phyloP scores from a whole-genome alignment of 2,797 vertebrate species.

The Antrozous pallidus region DNA sequence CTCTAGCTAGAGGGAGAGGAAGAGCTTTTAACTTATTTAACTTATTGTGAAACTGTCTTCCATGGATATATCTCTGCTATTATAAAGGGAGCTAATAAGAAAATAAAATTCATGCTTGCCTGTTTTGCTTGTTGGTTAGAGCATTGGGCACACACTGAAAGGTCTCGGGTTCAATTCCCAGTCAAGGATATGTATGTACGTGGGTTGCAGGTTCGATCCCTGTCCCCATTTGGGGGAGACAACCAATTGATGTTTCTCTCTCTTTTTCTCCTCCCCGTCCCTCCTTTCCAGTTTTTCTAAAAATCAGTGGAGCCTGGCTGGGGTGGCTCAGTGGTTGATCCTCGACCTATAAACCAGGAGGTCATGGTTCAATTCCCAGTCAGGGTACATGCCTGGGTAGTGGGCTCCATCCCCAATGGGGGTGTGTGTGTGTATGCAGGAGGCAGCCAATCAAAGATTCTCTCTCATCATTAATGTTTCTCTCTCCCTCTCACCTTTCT shows the following conservation, averaged over 20 bases:
- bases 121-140: neutral
- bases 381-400: too few species aligned
- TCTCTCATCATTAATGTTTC: too few species aligned
- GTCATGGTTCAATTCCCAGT: too few species aligned
- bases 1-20: neutral
- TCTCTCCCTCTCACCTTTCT: neutral
- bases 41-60: neutral
- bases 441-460: too few species aligned
- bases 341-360: too few species aligned
- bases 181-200: neutral
- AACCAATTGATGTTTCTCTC: neutral
- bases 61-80: neutral
- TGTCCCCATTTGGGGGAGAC: neutral
- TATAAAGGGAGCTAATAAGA: conserved; percentile 8
- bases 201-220: neutral
- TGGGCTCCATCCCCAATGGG: too few species aligned
- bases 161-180: neutral
- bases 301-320: neutral
- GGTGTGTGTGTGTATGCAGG: too few species aligned
- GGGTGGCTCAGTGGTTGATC: too few species aligned
- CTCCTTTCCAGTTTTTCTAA: neutral
- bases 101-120: neutral
- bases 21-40: too few species aligned
- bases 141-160: neutral
- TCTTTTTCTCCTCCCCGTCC: neutral